Evolutionary conservation across 2,888 invertebrate species (phyloP).

Genomic region (Drosophila multiciliata): DNA sequence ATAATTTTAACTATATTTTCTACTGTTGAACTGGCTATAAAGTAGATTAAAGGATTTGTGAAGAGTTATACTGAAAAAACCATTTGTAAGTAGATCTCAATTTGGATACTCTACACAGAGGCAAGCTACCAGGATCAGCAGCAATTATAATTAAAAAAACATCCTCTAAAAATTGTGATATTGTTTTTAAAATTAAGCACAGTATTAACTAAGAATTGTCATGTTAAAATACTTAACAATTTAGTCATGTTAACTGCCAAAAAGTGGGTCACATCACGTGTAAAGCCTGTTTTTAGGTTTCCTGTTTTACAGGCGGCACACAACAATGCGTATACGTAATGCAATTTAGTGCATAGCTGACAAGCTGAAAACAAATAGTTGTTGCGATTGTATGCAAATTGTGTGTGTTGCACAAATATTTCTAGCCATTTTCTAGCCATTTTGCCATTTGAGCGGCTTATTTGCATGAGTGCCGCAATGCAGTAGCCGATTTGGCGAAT

Average conservation of each 20-base stretch:
- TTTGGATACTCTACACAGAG: background rate
- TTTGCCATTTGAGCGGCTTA: constrained; percentile 37
- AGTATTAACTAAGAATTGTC: background rate
- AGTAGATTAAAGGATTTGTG: background rate
- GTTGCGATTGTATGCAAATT: constrained; percentile 50
- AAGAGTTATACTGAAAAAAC: background rate
- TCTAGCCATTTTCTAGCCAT: constrained; percentile 27
- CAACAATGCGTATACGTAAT: constrained; percentile 49
- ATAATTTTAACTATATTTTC: background rate
- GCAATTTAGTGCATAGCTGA: constrained; percentile 35
- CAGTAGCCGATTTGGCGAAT: constrained; percentile 26
- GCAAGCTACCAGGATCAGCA: background rate
- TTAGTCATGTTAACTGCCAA: constrained; percentile 9
- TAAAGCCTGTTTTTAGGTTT: constrained; percentile 12
- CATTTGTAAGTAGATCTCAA: no score
- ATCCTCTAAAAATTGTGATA: no score
- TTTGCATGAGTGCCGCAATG: constrained; percentile 65
- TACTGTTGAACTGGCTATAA: background rate
- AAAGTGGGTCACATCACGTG: constrained; percentile 28
- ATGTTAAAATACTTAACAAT: background rate
- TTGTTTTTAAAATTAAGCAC: background rate
- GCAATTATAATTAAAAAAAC: no score
- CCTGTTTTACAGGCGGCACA: background rate
- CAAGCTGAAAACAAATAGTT: constrained; percentile 40
- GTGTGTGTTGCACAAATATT: constrained; percentile 33